Evolutionary conservation across 2,888 invertebrate species (phyloP), one percentile per base, ranked within the genome.

Genomic region (Lochmaea capreae): DNA sequence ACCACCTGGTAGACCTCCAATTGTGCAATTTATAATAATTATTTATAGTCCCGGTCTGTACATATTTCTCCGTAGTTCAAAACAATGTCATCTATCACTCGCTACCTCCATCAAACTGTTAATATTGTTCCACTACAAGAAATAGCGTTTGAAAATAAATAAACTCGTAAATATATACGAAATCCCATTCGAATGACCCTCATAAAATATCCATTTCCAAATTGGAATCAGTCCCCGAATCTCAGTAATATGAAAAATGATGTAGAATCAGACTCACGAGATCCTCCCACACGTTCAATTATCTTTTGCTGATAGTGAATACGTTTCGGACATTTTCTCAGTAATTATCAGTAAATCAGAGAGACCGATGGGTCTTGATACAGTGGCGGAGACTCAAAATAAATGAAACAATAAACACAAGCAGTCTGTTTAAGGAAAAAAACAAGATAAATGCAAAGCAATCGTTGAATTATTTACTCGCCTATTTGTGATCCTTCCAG

Each of bases 321-420:
- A 68, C 63, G 57, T 69, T 69, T 62, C 63, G 69, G 42, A 59
- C 74, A 67, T 71, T 54, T 68, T 71, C 74, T 71, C 52, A 58
- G 71, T 68, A 74, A 74, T 74, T 74, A 74, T 71, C 67, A 39
- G 42, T 71, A 67, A 43, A 74, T 67, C 67, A 68, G 71, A 74
- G 42, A 43, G 18, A 58, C 74, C 71, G 68, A 67, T 68, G 65
- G 14, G 65, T 49, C 9, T 67, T 58, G 18, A 33, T 63, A 3
- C 61, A 61, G 61, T 39, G 33, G 39, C 39, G 33, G 61, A 39
- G 54, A 18, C 11, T 14, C 46, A 0, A 1, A 5, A 12, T 39
- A 39, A 39, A 39, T 39, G 8, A 39, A 39, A 39, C 33, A 2
- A 33, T 6, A 39, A 39, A 39, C 33, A 39, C 8, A 39, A 39